Evolutionary conservation across 2,113 vertebrate genomes (phyloP).

Genomic region (Triplophysa rosa): DNA sequence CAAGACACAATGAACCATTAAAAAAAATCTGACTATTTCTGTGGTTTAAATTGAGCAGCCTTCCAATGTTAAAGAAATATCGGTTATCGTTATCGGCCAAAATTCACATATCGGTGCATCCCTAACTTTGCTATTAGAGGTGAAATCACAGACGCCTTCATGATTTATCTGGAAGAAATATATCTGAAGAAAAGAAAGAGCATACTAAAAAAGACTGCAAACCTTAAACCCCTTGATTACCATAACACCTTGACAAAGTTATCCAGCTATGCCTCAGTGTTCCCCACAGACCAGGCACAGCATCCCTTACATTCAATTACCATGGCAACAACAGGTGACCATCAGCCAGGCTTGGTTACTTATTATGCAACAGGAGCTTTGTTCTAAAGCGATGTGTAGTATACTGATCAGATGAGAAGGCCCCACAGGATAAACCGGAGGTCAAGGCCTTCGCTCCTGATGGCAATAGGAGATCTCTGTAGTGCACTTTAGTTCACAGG

Average conservation of each 20-base stretch:
- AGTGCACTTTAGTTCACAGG: not conserved
- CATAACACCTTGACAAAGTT: not conserved
- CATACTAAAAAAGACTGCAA: not conserved
- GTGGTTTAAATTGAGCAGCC: too few species aligned
- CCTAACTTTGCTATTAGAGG: not conserved
- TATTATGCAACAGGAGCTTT: conserved; percentile 6
- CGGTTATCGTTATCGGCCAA: too few species aligned
- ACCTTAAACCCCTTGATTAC: not conserved
- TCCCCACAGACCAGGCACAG: not conserved
- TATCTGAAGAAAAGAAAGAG: not conserved
- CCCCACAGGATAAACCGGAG: not conserved
- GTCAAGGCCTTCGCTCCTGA: not conserved
- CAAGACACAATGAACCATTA: too few species aligned
- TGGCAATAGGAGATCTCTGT: not conserved
- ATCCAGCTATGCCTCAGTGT: not conserved
- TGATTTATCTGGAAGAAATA: not conserved
- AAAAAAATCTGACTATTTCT: too few species aligned
- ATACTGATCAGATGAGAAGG: not conserved
- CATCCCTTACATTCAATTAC: conserved; percentile 34
- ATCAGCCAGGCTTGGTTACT: conserved; percentile 3
- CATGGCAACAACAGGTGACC: conserved; percentile 54
- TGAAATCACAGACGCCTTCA: conserved; percentile 1
- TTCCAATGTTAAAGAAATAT: too few species aligned
- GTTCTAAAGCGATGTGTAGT: not conserved
- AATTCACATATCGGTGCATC: too few species aligned